phyloP scores from a whole-genome alignment of 1,140 invertebrate genomes.

The Riptortus pedestris region DNA sequence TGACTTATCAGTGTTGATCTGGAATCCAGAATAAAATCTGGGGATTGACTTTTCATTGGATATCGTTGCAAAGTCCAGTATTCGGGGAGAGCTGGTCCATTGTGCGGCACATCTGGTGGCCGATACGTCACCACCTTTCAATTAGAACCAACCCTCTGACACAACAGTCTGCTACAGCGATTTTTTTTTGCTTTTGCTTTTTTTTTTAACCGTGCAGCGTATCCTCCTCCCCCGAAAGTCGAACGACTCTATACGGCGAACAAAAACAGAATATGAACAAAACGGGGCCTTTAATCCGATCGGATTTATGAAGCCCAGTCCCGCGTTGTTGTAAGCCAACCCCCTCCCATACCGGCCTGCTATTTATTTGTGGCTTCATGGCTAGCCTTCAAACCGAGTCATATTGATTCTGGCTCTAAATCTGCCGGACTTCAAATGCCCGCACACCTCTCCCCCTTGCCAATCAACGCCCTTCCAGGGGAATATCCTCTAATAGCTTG shows the following conservation, averaged over 20 bases:
- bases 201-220: neutral
- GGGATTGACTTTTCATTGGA: too few relatives aligned
- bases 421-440: neutral
- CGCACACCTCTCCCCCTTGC: neutral
- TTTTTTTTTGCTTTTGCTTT: neutral
- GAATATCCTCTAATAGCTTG: too few relatives aligned
- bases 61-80: too few relatives aligned
- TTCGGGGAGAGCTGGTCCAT: too few relatives aligned
- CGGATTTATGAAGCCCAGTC: neutral
- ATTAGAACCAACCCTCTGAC: conserved; percentile 3
- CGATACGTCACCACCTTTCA: conserved; percentile 16
- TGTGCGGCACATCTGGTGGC: conserved; percentile 8
- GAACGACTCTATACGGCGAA: neutral
- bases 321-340: neutral
- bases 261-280: conserved; percentile 9
- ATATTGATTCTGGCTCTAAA: conserved; percentile 1
- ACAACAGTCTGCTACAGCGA: neutral
- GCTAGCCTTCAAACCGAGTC: conserved; percentile 7
- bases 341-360: neutral
- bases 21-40: too few relatives aligned
- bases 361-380: conserved; percentile 16
- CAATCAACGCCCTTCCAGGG: neutral
- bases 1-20: too few relatives aligned
- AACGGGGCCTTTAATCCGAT: neutral
- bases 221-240: neutral